Evolutionary conservation across 1,140 invertebrate genomes (phyloP).

Genomic region (Cepaea nemoralis): DNA sequence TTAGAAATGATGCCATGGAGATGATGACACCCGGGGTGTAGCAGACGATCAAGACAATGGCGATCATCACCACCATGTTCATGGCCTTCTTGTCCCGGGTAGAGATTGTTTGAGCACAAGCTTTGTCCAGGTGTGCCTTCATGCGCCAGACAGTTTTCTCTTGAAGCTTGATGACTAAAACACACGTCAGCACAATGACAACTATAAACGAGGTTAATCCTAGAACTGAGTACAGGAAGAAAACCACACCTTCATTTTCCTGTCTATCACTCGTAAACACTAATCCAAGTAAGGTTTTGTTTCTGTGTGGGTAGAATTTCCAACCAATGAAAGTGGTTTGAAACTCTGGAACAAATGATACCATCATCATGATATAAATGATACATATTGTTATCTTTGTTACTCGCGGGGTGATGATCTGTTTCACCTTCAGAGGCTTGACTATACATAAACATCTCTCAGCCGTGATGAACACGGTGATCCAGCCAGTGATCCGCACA

Average conservation of each 20-base stretch:
- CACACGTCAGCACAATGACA: background rate
- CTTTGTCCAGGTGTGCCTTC: background rate
- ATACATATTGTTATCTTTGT: background rate
- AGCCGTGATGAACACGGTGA: conserved; percentile 9
- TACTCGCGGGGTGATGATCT: conserved; percentile 1
- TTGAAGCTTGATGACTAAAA: conserved; percentile 13
- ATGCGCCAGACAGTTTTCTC: background rate
- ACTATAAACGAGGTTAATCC: background rate
- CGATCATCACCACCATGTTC: too few relatives aligned
- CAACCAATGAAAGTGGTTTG: background rate
- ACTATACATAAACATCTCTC: conserved; percentile 20
- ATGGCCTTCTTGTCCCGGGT: background rate
- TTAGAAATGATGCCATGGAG: too few relatives aligned
- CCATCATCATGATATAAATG: background rate
- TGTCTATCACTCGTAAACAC: background rate
- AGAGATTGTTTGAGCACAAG: background rate
- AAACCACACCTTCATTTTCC: background rate
- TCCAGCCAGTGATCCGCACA: background rate
- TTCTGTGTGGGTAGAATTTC: background rate
- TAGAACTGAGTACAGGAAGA: background rate
- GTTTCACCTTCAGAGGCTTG: conserved; percentile 5
- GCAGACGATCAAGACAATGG: too few relatives aligned
- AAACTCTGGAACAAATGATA: background rate
- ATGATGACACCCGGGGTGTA: too few relatives aligned
- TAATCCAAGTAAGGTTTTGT: background rate